Evolutionary conservation across 2,113 vertebrate genomes (phyloP).

Genomic region (Cottus gobio): DNA sequence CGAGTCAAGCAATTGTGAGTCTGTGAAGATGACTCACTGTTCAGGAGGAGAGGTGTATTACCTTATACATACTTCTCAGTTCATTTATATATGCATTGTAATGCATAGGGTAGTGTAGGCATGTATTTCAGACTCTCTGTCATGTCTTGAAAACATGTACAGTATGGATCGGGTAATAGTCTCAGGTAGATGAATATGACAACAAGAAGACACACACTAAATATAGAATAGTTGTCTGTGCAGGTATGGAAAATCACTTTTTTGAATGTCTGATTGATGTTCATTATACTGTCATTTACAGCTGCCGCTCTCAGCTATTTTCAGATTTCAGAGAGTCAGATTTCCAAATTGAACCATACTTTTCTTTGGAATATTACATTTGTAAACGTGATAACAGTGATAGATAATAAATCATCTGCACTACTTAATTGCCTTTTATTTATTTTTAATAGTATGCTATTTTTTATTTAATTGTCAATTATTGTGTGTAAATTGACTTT

Average conservation of each 20-base stretch:
- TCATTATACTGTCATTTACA: neutral
- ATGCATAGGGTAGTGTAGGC: neutral
- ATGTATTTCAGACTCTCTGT: neutral
- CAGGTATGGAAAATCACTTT: neutral
- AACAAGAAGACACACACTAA: neutral
- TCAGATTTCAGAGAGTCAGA: neutral
- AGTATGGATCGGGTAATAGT: neutral
- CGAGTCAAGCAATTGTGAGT: constrained; percentile 4
- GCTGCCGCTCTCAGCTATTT: neutral
- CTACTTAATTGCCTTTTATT: neutral
- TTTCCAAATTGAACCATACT: neutral
- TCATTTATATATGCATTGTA: neutral
- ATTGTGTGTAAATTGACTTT: neutral
- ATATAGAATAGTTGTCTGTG: neutral
- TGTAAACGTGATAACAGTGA: neutral
- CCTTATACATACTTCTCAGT: neutral
- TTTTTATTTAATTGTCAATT: neutral
- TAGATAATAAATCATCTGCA: neutral
- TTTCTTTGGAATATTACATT: neutral
- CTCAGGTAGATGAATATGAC: neutral
- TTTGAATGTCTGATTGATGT: neutral
- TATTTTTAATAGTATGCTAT: neutral
- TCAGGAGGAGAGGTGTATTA: constrained; percentile 14
- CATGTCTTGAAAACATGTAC: neutral
- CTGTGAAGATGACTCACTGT: constrained; percentile 29